Evolutionary conservation across 2,797 vertebrate species (phyloP).

Genomic region (Antrozous pallidus): DNA sequence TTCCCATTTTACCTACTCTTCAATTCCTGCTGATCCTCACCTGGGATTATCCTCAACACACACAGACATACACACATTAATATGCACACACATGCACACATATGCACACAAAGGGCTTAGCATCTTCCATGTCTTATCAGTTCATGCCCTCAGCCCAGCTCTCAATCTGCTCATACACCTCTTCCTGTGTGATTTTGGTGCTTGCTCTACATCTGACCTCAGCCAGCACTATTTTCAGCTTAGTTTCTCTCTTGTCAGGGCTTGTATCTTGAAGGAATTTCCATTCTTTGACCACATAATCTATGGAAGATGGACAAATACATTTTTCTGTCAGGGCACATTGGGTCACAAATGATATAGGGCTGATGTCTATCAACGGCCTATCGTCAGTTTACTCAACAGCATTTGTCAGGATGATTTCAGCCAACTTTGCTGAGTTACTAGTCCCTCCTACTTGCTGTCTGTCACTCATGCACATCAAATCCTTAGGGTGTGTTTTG

Average conservation of each 20-base stretch:
- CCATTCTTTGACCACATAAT: neutral
- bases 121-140: neutral
- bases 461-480: neutral
- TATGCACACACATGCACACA: rapidly evolving
- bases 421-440: neutral
- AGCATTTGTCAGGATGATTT: neutral
- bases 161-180: neutral
- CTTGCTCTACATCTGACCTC: neutral
- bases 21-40: neutral
- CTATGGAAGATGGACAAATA: neutral
- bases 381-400: neutral
- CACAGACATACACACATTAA: neutral
- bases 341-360: neutral
- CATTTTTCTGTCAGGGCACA: neutral
- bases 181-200: neutral
- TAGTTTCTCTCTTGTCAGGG: neutral
- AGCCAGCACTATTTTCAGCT: neutral
- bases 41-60: neutral
- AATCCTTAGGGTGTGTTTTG: neutral
- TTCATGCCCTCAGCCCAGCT: neutral
- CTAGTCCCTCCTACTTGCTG: neutral
- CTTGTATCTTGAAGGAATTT: neutral
- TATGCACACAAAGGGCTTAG: rapidly evolving
- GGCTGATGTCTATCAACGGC: neutral
- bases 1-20: neutral